Conservation (phyloP, 2,113 vertebrate genomes). For the Perccottus glenii region DNA sequence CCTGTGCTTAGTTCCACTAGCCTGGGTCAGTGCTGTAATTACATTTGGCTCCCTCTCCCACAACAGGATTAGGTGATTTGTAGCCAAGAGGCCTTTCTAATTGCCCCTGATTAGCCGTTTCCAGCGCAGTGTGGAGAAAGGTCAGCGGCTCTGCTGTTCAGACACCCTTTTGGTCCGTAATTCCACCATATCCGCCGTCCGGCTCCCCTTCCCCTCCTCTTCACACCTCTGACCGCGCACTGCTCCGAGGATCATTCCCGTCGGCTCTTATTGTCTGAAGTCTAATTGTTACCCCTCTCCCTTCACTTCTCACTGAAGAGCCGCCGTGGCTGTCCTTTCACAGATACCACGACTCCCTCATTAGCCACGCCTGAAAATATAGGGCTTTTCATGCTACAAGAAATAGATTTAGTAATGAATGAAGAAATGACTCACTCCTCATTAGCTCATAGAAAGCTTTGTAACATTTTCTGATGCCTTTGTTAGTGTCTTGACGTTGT, state of each 20-base stretch:
- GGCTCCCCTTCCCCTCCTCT: conserved; percentile 21
- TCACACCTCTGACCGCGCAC: conserved; percentile 32
- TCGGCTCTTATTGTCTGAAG: conserved; percentile 45
- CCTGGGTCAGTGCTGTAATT: conserved; percentile 63
- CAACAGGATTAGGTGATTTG: conserved; percentile 73
- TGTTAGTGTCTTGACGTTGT: conserved; percentile 36
- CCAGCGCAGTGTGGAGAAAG: conserved; percentile 61
- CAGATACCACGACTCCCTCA: conserved; percentile 37
- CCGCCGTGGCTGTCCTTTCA: conserved; percentile 23
- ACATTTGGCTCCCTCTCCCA: conserved; percentile 65
- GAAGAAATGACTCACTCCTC: conserved; percentile 56
- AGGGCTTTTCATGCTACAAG: conserved; percentile 61
- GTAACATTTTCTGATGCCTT: conserved; percentile 74
- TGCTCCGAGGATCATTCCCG: conserved; percentile 27
- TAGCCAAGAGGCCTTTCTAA: conserved; percentile 69
- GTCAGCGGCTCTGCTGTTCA: conserved; percentile 67
- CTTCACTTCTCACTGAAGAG: conserved; percentile 10
- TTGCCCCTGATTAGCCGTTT: conserved; percentile 73
- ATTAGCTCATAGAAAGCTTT: conserved; percentile 66
- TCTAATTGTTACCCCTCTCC: conserved; percentile 39
- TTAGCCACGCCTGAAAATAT: conserved; percentile 56
- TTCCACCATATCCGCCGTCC: conserved; percentile 43
- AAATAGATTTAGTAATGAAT: conserved; percentile 32
- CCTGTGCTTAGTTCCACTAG: conserved; percentile 57
- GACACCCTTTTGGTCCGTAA: conserved; percentile 65